Evolutionary conservation across 2,113 vertebrate genomes (phyloP).

Genomic region (Ceyx melanurus): DNA sequence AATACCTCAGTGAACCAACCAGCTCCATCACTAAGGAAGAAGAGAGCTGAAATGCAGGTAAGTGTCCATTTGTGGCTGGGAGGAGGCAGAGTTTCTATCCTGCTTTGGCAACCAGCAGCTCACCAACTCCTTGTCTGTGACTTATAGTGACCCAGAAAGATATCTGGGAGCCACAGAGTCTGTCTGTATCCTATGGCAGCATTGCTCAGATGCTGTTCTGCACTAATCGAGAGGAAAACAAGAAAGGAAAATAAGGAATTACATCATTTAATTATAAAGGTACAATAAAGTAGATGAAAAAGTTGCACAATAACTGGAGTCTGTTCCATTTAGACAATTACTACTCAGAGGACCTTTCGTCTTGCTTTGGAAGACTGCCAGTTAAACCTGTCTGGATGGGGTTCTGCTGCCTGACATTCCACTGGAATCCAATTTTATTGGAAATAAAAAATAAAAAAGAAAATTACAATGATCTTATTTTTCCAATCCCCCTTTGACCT

Average conservation of each 20-base stretch:
- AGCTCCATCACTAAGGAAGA: not conserved
- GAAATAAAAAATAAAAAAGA: not conserved
- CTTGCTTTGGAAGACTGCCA: constrained; percentile 27
- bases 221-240: not conserved
- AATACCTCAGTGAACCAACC: not conserved
- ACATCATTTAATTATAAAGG: constrained; percentile 55
- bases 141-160: not conserved
- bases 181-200: not conserved
- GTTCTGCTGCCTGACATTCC: not conserved
- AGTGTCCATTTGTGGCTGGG: not conserved
- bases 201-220: not conserved
- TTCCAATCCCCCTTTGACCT: not conserved
- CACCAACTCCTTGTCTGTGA: not conserved
- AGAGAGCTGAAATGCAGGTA: not conserved
- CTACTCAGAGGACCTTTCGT: constrained; percentile 35
- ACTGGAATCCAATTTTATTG: constrained; percentile 14
- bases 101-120: not conserved
- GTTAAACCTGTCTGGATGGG: constrained; percentile 19
- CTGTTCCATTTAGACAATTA: constrained; percentile 50
- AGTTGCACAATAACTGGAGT: constrained; percentile 22
- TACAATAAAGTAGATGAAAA: constrained; percentile 47
- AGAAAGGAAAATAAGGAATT: not conserved
- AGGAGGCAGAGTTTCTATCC: not conserved
- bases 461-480: not conserved
- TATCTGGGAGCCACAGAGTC: not conserved